Base-by-base conservation (phyloP, 1,140 invertebrate genomes). In the Megalonaias nervosa region DNA sequence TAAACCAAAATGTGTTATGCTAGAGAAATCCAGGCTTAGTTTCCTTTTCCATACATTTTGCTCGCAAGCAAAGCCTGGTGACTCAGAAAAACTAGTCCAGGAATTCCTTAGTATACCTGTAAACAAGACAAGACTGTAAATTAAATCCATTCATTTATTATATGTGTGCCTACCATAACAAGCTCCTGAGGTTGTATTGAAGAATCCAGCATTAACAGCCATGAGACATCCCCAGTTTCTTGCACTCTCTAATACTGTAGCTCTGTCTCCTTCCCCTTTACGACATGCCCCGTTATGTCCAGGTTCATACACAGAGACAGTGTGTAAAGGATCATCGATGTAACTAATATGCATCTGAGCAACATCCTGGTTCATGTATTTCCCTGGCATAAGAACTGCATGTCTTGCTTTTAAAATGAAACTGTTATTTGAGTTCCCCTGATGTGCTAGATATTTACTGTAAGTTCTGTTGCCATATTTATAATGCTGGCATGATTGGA, bases 201-300 rank as follows among this genome's bases (percentile, higher is more conserved):
- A 91, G 79, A 90, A 90, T 68, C 91, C 91, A 75, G 87, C 91
- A 88, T 91, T 91, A 17, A 87, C 79, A 13, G 90, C 89, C 15
- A 89, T 77, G 16, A 89, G 14, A 80, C 91, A 91, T 0, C 85
- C 77, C 60, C 84, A 83, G 61, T 81, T 80, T 68, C 79, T 70
- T 0, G 86, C 83, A 58, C 84, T 85, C 48, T 86, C 81, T 31
- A 69, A 15, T 0, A 90, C 89, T 11, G 86, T 89, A 56, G 83
- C 82, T 68, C 84, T 79, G 5, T 61, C 72, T 15, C 77, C 79
- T 21, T 70, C 61, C 14, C 59, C 66, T 12, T 57, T 16, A 56
- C 56, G 60, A 61, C 76, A 78, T 57, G 76, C 69, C 5, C 76
- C 71, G 31, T 73, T 71, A n/a, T 72, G 56, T 23, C 67, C 17